Conservation (phyloP, 2,113 vertebrate species). For the Melanerpes formicivorus region DNA sequence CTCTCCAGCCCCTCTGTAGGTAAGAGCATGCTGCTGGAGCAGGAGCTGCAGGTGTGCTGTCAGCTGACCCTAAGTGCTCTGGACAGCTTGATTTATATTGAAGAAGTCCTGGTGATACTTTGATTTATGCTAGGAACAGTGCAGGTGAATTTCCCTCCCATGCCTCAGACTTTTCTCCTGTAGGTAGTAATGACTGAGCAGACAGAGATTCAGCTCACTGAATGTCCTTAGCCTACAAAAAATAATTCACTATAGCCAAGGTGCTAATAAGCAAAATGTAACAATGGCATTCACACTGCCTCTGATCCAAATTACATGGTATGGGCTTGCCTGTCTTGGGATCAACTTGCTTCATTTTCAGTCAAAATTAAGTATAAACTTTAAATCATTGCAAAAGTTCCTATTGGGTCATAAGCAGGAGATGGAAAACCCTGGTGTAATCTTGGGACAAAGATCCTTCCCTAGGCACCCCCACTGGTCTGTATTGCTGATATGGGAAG, state of each 20-base stretch:
- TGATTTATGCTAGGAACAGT: not conserved
- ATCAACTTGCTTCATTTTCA: not conserved
- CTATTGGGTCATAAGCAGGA: not conserved
- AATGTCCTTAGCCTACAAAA: not conserved
- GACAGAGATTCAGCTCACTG: not conserved
- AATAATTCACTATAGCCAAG: not conserved
- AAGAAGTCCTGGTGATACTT: not conserved
- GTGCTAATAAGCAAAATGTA: not conserved
- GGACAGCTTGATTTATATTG: not conserved
- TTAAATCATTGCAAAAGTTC: not conserved
- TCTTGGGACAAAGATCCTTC: not conserved
- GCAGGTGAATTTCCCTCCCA: not conserved
- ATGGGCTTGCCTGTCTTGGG: not conserved
- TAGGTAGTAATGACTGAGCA: not conserved
- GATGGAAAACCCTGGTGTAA: not conserved
- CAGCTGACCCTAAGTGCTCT: not conserved
- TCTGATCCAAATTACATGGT: not conserved
- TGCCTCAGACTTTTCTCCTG: not conserved
- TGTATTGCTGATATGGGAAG: not conserved
- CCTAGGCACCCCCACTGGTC: not conserved
- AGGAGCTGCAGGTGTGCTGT: not conserved
- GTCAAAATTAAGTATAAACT: not conserved
- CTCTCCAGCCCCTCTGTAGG: not conserved
- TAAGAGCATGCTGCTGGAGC: accelerated
- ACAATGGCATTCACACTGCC: not conserved